These are phyloP conservation scores for Hydrocynus forskahlii DNA, from an alignment of 2,797 vertebrate genomes.

Conservation along the genomic window DNA sequence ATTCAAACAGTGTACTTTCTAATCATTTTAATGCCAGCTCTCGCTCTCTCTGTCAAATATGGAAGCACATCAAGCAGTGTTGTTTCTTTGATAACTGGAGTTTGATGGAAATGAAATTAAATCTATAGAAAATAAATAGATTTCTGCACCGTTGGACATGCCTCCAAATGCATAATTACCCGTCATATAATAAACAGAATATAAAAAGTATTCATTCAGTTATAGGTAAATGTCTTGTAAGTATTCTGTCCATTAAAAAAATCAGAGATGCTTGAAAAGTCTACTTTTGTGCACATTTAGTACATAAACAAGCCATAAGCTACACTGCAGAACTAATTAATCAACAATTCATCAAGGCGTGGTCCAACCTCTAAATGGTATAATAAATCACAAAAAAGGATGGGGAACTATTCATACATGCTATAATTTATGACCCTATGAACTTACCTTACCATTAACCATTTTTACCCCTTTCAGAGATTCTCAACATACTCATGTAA, in stretches of 20 bases:
- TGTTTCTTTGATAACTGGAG: background rate
- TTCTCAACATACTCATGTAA: background rate
- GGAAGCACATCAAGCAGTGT: background rate
- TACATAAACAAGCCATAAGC: background rate
- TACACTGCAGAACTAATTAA: conserved; percentile 23
- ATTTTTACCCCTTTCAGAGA: background rate
- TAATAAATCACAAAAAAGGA: conserved; percentile 39
- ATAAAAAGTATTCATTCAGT: background rate
- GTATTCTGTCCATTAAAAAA: background rate
- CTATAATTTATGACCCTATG: conserved; percentile 33
- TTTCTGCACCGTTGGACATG: background rate
- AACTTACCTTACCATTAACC: conserved; percentile 16
- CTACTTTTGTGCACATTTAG: background rate
- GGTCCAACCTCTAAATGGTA: conserved; percentile 26
- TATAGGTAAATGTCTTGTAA: background rate
- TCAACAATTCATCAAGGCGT: conserved; percentile 38
- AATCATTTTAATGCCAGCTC: background rate
- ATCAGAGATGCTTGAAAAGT: background rate
- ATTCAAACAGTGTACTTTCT: background rate
- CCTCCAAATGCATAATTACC: background rate
- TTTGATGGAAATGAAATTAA: background rate
- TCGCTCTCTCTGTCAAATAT: background rate
- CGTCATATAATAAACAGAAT: background rate
- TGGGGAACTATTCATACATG: background rate
- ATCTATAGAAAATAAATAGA: background rate